phyloP scores from a whole-genome alignment of 2,888 invertebrate genomes.

The Cheilosia urbana region DNA sequence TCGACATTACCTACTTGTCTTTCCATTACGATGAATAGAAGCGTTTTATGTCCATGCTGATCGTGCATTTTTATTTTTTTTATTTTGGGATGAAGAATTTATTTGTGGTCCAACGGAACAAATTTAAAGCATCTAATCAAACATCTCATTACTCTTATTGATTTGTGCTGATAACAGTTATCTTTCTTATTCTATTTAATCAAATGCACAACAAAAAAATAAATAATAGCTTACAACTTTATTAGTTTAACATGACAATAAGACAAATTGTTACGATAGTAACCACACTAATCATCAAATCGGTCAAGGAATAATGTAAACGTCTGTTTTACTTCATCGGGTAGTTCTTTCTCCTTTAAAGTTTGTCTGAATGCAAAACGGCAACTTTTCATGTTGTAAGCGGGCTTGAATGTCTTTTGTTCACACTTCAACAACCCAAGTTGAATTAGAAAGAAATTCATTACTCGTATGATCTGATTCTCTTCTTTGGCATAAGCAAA shows the following conservation, averaged over 20 bases:
- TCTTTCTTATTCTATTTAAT: neutral
- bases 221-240: constrained; percentile 10
- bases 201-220: neutral
- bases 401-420: constrained; percentile 80
- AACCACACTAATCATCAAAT: constrained; percentile 77
- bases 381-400: constrained; percentile 81
- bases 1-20: no score
- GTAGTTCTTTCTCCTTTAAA: constrained; percentile 78
- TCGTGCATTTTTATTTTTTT: no score
- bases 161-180: no score
- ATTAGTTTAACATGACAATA: constrained; percentile 14
- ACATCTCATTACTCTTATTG: no score
- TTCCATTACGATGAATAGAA: no score
- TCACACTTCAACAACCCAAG: constrained; percentile 82
- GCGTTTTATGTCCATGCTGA: no score
- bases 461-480: constrained; percentile 81
- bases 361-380: constrained; percentile 81
- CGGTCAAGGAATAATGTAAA: constrained; percentile 81
- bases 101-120: no score
- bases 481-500: constrained; percentile 82
- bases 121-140: no score
- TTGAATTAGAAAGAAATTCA: constrained; percentile 82
- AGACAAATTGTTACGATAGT: neutral
- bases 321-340: constrained; percentile 81
- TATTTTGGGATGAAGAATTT: no score